Conservation (phyloP, 2,797 vertebrate genomes). For the Halcyon chelicuti region DNA sequence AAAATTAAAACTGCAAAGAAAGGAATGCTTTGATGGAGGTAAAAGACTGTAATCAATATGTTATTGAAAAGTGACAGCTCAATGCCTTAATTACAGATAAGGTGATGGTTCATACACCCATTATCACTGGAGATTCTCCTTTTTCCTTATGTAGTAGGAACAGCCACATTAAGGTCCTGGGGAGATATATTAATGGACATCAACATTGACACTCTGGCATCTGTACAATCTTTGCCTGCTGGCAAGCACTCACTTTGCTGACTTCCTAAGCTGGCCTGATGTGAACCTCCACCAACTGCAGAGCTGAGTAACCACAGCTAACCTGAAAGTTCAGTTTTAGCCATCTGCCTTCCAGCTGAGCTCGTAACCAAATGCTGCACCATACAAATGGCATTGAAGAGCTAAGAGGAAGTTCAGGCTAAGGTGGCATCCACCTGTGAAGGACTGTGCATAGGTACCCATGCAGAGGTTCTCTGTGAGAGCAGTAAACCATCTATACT, state of each 20-base stretch:
- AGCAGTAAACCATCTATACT: not conserved
- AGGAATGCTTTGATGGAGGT: not conserved
- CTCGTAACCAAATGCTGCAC: not conserved
- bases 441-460: not conserved
- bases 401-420: not conserved
- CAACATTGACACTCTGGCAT: not conserved
- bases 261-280: not conserved
- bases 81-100: not conserved
- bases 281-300: not conserved
- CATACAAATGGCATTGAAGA: rapidly evolving
- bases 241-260: rapidly evolving
- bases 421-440: not conserved
- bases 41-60: not conserved
- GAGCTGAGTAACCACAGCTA: not conserved
- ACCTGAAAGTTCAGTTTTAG: not conserved
- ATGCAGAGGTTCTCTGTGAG: not conserved
- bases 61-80: not conserved
- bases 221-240: not conserved
- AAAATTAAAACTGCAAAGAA: not conserved
- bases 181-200: not conserved
- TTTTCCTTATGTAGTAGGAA: not conserved
- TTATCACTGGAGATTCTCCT: not conserved
- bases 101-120: not conserved
- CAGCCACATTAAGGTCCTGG: not conserved
- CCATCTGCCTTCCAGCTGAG: not conserved